Evolutionary conservation across 2,113 vertebrate genomes (phyloP).

Genomic region (Malurus elegans): DNA sequence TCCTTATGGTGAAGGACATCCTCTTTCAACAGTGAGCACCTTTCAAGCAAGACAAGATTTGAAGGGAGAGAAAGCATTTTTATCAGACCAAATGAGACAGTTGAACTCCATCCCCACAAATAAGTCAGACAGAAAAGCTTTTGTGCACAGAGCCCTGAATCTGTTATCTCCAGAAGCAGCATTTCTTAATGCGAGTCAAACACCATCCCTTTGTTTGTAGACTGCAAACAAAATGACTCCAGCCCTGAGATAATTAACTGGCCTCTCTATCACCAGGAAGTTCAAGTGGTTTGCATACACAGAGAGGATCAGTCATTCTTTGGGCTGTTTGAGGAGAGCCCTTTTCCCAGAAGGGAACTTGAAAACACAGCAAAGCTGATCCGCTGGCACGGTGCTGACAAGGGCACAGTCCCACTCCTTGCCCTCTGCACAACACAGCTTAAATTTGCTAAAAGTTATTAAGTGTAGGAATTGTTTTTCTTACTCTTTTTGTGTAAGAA

Average conservation of each 20-base stretch:
- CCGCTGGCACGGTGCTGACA: background rate
- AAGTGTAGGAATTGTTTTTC: background rate
- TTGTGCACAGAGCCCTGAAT: background rate
- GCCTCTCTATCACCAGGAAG: background rate
- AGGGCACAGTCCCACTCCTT: background rate
- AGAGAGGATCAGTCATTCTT: background rate
- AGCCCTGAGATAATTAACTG: slow-evolving; percentile 45
- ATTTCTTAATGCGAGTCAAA: background rate
- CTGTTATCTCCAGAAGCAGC: slow-evolving; percentile 14
- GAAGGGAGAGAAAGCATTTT: background rate
- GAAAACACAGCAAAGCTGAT: background rate
- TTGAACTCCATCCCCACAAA: background rate
- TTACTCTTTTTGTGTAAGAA: too few relatives aligned
- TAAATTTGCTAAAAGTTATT: background rate
- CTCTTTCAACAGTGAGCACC: background rate
- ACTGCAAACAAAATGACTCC: slow-evolving; percentile 51
- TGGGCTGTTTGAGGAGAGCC: background rate
- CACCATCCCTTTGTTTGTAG: slow-evolving; percentile 40
- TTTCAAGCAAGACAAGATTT: background rate
- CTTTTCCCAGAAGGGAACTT: background rate
- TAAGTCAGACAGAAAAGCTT: background rate
- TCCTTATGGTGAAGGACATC: background rate
- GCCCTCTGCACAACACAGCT: background rate
- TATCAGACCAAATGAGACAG: background rate
- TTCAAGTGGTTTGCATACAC: slow-evolving; percentile 22